Evolutionary conservation across 2,797 vertebrate genomes (phyloP), one percentile per base, ranked within the genome.

Genomic region (Clamator glandarius): DNA sequence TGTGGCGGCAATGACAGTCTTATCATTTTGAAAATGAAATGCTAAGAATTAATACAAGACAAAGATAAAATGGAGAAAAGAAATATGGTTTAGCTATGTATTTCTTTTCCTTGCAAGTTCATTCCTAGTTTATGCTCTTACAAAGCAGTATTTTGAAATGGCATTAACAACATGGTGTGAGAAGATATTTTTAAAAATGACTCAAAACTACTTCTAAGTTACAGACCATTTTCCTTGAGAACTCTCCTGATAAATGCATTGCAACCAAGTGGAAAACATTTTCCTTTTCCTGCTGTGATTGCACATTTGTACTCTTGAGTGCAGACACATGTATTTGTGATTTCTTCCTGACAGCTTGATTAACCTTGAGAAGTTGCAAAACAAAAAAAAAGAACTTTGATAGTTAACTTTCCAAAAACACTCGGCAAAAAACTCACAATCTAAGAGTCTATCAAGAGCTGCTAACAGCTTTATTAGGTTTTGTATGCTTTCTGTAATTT

Each of bases 251-350:
- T 93, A 97, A 97, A 96, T 91, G 96, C 80, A 90, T 91, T 96
- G 83, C 87, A 97, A 85, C 90, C 59, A 61, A 97, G 93, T 96
- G 93, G 93, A 97, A 97, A 97, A 92, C 82, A 70, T 96, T 95
- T 90, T 96, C 92, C 80, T 95, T 95, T 96, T 96, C 95, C 96
- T 96, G 96, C 95, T 97, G 96, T 96, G 96, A 97, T 91, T 95
- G 96, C 95, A 95, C 84, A 96, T 97, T 97, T 97, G 77, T 95
- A 91, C 80, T 95, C 82, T 87, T 94, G 79, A 94, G 87, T 72
- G 83, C 95, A 95, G 91, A 75, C 94, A 91, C 75, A 88, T 85
- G 52, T 87, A 94, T 95, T 96, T 97, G 90, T 91, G 90, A 80
- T 95, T 97, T 90, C 67, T 92, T 96, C 68, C 93, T 89, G 95